Conservation (phyloP, 2,113 vertebrate species). For the Microtus richardsoni region DNA sequence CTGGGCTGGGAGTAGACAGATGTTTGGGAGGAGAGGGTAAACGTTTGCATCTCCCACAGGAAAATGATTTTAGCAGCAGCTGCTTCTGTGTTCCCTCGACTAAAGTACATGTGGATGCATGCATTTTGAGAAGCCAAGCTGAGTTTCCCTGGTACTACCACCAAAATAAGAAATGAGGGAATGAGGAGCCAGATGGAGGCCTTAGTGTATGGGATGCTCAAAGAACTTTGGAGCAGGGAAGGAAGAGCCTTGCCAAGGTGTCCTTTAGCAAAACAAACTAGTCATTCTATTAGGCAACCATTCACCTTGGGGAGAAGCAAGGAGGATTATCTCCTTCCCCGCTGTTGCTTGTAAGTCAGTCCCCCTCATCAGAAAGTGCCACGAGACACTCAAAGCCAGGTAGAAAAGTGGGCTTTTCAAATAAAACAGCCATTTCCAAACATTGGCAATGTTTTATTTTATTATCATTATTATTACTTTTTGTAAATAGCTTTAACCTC, state of each 20-base stretch:
- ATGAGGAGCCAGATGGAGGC: neutral
- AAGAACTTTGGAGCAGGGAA: slow-evolving; percentile 66
- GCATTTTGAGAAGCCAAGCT: neutral
- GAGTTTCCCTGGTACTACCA: neutral
- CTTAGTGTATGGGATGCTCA: slow-evolving; percentile 60
- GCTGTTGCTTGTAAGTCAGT: slow-evolving; percentile 78
- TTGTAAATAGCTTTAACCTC: slow-evolving; percentile 90
- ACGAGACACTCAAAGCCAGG: slow-evolving; percentile 80
- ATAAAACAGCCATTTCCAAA: slow-evolving; percentile 85
- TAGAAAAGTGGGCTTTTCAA: slow-evolving; percentile 85
- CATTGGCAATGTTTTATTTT: slow-evolving; percentile 85
- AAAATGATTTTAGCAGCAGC: neutral
- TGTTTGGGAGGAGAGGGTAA: neutral
- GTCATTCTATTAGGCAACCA: slow-evolving; percentile 76
- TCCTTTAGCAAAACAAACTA: slow-evolving; percentile 83
- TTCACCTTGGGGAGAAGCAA: slow-evolving; percentile 82
- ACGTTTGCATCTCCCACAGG: neutral
- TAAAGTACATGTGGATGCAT: neutral
- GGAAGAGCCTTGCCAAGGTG: slow-evolving; percentile 74
- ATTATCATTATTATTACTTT: slow-evolving; percentile 59
- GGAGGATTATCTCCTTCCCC: slow-evolving; percentile 61
- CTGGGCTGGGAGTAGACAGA: too few species aligned
- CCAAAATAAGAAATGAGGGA: neutral
- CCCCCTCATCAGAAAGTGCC: slow-evolving; percentile 75
- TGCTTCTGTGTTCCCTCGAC: neutral